Evolutionary conservation across 2,113 vertebrate species (phyloP).

Genomic region (Odobenus rosmarus): DNA sequence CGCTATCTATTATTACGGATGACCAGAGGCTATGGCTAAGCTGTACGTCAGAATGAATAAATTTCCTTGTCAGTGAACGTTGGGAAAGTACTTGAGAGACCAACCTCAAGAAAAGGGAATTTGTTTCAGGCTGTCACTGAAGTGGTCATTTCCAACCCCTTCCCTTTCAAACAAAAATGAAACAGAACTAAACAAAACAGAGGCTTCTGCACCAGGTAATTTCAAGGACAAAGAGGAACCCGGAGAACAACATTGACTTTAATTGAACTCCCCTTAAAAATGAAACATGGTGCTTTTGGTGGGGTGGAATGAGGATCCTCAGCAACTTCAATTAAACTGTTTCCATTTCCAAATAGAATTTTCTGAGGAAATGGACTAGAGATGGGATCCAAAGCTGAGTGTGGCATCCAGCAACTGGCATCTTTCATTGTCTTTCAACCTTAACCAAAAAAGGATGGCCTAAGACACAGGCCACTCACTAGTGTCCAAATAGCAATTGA

Average conservation of each 20-base stretch:
- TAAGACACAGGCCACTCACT: not conserved
- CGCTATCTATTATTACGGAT: not conserved
- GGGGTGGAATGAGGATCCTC: not conserved
- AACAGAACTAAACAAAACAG: not conserved
- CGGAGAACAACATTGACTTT: not conserved
- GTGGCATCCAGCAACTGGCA: not conserved
- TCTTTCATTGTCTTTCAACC: not conserved
- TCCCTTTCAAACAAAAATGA: not conserved
- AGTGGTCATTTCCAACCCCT: not conserved
- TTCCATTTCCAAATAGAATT: not conserved
- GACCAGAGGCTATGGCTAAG: not conserved
- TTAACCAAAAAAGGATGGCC: not conserved
- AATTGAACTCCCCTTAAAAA: not conserved
- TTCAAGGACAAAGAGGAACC: not conserved
- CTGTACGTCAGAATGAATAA: not conserved
- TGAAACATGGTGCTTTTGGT: not conserved
- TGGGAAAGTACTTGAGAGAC: not conserved
- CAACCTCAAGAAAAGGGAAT: conserved; percentile 23
- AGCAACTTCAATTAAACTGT: not conserved
- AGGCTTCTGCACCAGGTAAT: not conserved
- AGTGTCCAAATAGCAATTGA: not conserved
- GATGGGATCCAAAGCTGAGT: not conserved
- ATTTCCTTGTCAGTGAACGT: not conserved
- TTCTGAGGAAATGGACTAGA: not conserved
- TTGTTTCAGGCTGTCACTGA: conserved; percentile 25